Conservation (phyloP, 2,797 vertebrate genomes). For the Tachyglossus aculeatus region DNA sequence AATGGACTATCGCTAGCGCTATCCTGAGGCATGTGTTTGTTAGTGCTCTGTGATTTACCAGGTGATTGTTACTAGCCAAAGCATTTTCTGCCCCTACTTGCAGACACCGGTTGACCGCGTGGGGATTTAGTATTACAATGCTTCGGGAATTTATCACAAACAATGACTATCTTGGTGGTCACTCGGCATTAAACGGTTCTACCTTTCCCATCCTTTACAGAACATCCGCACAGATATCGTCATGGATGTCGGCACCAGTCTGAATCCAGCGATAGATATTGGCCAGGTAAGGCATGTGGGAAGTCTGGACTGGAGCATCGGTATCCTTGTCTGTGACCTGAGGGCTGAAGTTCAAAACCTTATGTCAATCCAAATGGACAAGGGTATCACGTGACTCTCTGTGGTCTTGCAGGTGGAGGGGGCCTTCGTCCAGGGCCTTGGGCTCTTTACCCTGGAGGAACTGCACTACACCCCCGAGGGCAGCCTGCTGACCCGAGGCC, state of each 20-base stretch:
- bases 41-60: no score
- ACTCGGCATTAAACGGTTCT: background rate
- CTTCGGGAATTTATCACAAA: no score
- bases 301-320: background rate
- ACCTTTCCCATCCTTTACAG: constrained; percentile 62
- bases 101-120: background rate
- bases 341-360: background rate
- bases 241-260: constrained; percentile 94
- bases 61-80: background rate
- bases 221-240: constrained; percentile 91
- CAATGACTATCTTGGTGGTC: no score
- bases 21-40: background rate
- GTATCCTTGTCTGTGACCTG: background rate
- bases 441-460: constrained; percentile 94
- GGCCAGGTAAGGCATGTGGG: constrained; percentile 83
- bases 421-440: constrained; percentile 91
- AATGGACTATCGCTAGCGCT: background rate
- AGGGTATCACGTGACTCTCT: background rate
- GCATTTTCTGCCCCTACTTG: background rate
- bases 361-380: background rate
- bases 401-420: constrained; percentile 86
- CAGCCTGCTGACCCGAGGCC: constrained; percentile 87
- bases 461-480: constrained; percentile 89
- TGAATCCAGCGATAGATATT: constrained; percentile 96
- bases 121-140: background rate